Conservation (phyloP, 2,797 vertebrate species). For the Anabacerthia variegaticeps region DNA sequence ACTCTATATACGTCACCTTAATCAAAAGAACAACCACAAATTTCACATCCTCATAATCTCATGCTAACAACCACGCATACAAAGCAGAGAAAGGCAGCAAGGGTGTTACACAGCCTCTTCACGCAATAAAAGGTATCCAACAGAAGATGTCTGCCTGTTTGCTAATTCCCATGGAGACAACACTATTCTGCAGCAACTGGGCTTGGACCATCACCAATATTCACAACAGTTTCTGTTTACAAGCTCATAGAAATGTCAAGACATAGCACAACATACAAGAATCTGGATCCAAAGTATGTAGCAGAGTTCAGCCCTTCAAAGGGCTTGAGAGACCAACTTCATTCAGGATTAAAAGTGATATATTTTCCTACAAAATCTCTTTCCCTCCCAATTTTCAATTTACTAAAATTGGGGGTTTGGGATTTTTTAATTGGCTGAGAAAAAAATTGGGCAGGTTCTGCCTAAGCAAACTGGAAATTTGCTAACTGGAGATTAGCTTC, state of each 20-base stretch:
- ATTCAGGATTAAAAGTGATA: not conserved
- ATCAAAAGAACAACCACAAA: not conserved
- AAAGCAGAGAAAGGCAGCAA: not conserved
- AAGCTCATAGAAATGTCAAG: not conserved
- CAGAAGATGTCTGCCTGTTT: not conserved
- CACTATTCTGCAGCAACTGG: not conserved
- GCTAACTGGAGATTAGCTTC: not conserved
- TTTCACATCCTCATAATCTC: not conserved
- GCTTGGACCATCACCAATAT: not conserved
- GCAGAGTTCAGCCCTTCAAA: not conserved
- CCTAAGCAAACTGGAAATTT: not conserved
- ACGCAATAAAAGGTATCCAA: not conserved
- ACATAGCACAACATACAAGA: not conserved
- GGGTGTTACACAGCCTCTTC: not conserved
- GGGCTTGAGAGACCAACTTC: not conserved
- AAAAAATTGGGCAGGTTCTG: not conserved
- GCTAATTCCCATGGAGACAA: not conserved
- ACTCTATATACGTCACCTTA: not conserved
- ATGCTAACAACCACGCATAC: not conserved
- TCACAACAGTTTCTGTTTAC: not conserved
- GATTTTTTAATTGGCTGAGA: not conserved
- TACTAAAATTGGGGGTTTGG: not conserved
- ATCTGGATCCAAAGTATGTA: not conserved
- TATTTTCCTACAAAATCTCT: not conserved
- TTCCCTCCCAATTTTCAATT: not conserved